Evolutionary conservation across 1,140 invertebrate species (phyloP), one percentile per base, ranked within the genome.

Genomic region (Vanessa atalanta): DNA sequence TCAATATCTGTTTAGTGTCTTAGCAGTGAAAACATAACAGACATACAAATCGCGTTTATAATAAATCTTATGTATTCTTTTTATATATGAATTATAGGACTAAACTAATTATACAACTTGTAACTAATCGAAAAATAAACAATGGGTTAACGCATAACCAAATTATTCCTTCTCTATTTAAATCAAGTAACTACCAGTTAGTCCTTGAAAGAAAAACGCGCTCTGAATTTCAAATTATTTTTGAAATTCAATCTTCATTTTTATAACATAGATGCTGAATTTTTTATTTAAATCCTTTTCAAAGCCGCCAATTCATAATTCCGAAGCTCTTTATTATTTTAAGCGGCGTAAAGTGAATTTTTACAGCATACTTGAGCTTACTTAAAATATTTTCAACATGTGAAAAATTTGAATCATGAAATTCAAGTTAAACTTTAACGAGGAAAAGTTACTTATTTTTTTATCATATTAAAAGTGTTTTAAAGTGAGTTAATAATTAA

Each of bases 301-400:
- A 16, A 11, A 23, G 16, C 65, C 23, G 31, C 43, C 65, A 51
- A n/a, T 67, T 67, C n/a, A 53, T 37, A 67, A 43, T 31, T 67
- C 15, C 15, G 20, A 60, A 60, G 23, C 55, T 53, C 65, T 67
- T 53, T 67, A 67, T 53, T 53, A 55, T 53, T 67, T 67, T 55
- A 20, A 67, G 50, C 26, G 51, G 65, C 65, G 50, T 67, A 31
- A 51, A 67, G 48, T 66, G 47, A 50, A 65, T 65, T 65, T 65
- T 65, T 20, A 66, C 65, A 53, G 65, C 14, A 53, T 12, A 16
- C 51, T 65, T 43, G 31, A 65, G 16, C 14, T 60, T 26, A 60
- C 51, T 53, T 53, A 60, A 26, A 60, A 60, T 60, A 60, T 60
- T 60, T 60, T 60, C 23, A 26, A 60, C 20, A 60, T 26, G 9